A percentile compares a stretch with the other conserved stretches of the same genome.
Conservation (phyloP, 2,113 vertebrate genomes). For the Dromaius novaehollandiae region DNA sequence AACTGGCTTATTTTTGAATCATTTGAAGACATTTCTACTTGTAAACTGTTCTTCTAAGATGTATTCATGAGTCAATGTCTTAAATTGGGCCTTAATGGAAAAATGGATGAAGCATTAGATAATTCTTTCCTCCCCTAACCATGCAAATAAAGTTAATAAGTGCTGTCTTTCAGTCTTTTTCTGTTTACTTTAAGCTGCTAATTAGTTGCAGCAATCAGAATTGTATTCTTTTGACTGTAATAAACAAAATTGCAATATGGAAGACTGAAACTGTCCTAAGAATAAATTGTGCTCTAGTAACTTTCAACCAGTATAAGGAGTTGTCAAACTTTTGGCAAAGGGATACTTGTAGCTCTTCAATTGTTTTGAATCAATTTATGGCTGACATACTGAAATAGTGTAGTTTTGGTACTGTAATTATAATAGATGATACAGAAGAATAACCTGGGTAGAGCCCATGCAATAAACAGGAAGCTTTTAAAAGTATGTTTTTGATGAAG, state of each 20-base stretch:
- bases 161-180: conserved; percentile 14
- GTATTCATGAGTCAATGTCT: conserved; percentile 23
- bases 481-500: neutral
- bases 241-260: conserved; percentile 34
- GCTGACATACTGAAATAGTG: neutral
- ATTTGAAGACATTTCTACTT: neutral
- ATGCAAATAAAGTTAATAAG: conserved; percentile 23
- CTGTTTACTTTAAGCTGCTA: conserved; percentile 41
- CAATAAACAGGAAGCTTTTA: neutral
- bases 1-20: neutral
- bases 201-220: conserved; percentile 46
- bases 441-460: neutral
- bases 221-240: conserved; percentile 30
- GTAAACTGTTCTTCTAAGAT: conserved; percentile 33
- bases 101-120: conserved; percentile 44
- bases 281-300: conserved; percentile 30
- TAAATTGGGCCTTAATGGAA: conserved; percentile 53
- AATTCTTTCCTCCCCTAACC: conserved; percentile 48
- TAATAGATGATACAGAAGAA: neutral
- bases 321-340: neutral
- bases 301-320: neutral
- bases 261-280: conserved; percentile 25
- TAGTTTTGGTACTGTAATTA: neutral
- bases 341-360: neutral
- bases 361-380: neutral